Percentiles rank a stretch among this genome's conserved stretches.
Conservation (phyloP, 2,113 vertebrate genomes). For the cattle (Bos taurus) region DNA sequence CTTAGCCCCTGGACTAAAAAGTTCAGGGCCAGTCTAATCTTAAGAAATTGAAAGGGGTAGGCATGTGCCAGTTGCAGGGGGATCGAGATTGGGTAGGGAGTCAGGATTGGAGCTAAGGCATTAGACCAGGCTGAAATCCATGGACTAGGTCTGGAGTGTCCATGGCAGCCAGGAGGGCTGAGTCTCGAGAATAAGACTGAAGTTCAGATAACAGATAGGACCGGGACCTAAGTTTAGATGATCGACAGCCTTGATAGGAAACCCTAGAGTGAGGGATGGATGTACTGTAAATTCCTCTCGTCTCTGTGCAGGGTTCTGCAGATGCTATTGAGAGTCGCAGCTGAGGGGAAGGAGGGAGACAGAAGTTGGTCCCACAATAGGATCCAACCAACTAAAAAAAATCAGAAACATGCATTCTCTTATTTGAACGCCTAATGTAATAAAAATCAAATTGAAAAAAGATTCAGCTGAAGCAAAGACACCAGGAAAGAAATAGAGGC, state of each 20-base stretch:
- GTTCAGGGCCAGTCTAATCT: neutral
- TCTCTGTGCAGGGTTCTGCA: neutral
- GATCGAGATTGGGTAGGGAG: neutral
- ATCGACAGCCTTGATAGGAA: neutral
- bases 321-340: neutral
- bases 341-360: neutral
- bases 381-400: neutral
- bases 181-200: neutral
- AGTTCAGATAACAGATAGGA: neutral
- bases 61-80: neutral
- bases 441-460: conserved; percentile 1
- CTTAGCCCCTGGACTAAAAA: neutral
- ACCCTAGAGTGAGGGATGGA: neutral
- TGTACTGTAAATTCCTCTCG: neutral
- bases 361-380: neutral
- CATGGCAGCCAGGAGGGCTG: neutral
- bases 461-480: neutral
- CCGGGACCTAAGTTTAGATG: neutral
- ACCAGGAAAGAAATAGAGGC: neutral
- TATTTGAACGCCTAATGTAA: neutral
- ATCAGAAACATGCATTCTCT: neutral
- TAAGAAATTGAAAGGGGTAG: neutral
- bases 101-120: neutral
- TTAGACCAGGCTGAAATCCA: neutral
- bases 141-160: neutral